Evolutionary conservation across 2,797 vertebrate species (phyloP).

Genomic region (Sciaenops ocellatus): DNA sequence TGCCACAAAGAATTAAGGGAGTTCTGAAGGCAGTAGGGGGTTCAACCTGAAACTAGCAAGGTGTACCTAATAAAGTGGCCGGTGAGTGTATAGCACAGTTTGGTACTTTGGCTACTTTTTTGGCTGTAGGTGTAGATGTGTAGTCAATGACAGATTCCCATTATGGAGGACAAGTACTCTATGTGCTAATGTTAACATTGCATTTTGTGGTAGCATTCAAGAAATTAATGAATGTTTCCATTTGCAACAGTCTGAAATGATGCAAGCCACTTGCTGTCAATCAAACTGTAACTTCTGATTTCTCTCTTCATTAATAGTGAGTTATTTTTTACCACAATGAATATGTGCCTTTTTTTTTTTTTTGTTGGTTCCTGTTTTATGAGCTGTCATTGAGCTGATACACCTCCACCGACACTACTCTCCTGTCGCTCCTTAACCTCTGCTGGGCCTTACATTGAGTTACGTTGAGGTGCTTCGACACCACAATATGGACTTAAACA

Average conservation of each 20-base stretch:
- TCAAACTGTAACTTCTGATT: conserved; percentile 23
- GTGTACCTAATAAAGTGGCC: no score
- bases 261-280: not conserved
- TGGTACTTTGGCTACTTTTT: not conserved
- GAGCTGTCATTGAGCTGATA: conserved; percentile 19
- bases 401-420: conserved; percentile 11
- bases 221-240: not conserved
- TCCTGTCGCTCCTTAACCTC: conserved; percentile 1
- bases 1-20: no score
- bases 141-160: not conserved
- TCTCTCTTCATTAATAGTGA: conserved; percentile 2
- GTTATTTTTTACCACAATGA: conserved; percentile 3
- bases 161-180: not conserved
- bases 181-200: conserved; percentile 2
- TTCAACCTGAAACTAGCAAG: no score
- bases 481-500: conserved; percentile 1
- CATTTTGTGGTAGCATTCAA: not conserved
- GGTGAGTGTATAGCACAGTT: not conserved
- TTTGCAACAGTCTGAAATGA: conserved; percentile 9
- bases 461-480: not conserved
- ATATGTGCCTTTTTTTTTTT: not conserved
- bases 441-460: not conserved
- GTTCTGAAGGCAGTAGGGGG: no score
- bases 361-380: conserved; percentile 20
- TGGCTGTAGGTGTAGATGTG: not conserved